Evolutionary conservation across 2,113 vertebrate genomes (phyloP), one percentile per base, ranked within the genome.

Genomic region (Caretta caretta): DNA sequence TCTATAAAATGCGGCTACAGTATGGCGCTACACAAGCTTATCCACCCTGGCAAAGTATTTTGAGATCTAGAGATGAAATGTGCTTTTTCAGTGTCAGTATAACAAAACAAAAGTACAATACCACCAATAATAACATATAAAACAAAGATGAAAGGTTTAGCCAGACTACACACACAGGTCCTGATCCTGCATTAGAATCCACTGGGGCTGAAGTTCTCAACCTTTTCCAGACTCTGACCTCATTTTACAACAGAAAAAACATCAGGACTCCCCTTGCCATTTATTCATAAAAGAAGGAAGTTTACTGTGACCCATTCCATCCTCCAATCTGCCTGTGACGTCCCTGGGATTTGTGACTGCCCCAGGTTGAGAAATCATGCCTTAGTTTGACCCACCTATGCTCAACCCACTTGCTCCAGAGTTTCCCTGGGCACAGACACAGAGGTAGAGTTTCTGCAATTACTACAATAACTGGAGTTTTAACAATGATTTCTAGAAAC

Each of bases 271-370:
- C 17, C 17, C 65, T 69, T 69, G 35, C 65, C 35, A 69, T n/a
- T 8, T 69, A n/a, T 69, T 69, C 35, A 20, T 35, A 62, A 62
- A 62, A 16, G 29, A 62, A 27, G 59, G 84, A 57, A 16, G 82
- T 80, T 50, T 83, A 35, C 27, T 5, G 6, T 0, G 1, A 49
- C 0, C 2, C 53, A 48, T 72, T 22, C 50, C 54, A n/a, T 29
- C 59, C 46, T 35, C 35, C 50, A 80, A 7, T 24, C 53, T 81
- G 35, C 35, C 11, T n/a, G 49, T n/a, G 49, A 24, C 10, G 19
- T 22, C 82, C 81, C 12, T 2, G 50, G 86, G 59, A 59, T 29
- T 16, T 42, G 8, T 2, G 25, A 57, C 59, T 31, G 29, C 69
- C 59, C 29, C 46, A 31, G 24, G 27, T 38, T 38, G 8, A 56